Base-by-base conservation (phyloP, 2,797 vertebrate species). In the Tangara arthus region DNA sequence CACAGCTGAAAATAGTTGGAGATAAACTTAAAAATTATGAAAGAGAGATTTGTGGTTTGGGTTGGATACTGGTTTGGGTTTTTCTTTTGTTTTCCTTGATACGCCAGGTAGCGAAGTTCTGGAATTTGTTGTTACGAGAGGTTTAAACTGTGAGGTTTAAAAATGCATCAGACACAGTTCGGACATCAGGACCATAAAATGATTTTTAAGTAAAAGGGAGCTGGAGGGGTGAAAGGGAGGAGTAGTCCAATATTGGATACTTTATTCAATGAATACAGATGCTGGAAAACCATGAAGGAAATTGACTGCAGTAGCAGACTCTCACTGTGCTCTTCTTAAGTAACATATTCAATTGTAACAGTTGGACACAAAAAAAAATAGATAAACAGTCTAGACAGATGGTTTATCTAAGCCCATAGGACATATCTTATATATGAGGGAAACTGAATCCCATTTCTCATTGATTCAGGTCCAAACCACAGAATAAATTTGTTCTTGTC, bases 381-480 rank as follows among this genome's bases (percentile, higher is more conserved):
- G 66, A 84, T 37, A 72, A 49, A 72, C 23, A 52, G 68, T 87
- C 82, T 89, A 91, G 84, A 50, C 37, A 5, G 50, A 82, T 37
- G 42, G 34, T 82, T 85, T 82, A 26, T 41, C 61, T 53, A 32
- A 85, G 49, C 57, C 71, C 92, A 39, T 68, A 39, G 34, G 17
- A 60, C 30, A 44, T 85, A 68, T 78, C 66, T 69, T 79, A 34
- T 73, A 64, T 75, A 92, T 91, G 78, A 91, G 56, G 46, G 35
- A 82, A 91, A 82, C 19, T 53, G 21, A 89, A 82, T 89, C n/a
- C n/a, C 50, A 77, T 94, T 93, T 75, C 30, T 94, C 9, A 56
- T 46, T 89, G 71, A 89, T 64, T 78, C 39, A 47, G 56, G 19
- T 87, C 90, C 90, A 95, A 95, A 90, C 71, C 78, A 78, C 86